Base-by-base conservation (phyloP, 1,140 invertebrate genomes). In the Drosophila pectinifera region DNA sequence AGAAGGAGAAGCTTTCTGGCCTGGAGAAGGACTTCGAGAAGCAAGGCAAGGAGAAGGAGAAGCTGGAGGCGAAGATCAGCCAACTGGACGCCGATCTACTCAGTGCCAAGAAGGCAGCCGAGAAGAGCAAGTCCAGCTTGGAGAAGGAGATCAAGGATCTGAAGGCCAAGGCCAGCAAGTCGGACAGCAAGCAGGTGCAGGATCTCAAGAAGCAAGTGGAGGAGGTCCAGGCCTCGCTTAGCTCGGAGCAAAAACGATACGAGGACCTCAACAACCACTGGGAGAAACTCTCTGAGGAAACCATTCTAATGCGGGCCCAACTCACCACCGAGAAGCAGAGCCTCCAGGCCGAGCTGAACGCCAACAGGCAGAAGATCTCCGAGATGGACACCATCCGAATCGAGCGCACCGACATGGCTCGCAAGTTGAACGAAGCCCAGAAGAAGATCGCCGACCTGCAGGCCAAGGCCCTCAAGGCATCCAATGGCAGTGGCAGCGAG, bases 231-330 rank as follows among this genome's bases (percentile, higher is more conserved):
- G 93, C 94, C 73, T 94, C 95, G 39, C 75, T 97, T 34, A 93
- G 93, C 36, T 93, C 93, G 20, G 95, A 95, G 83, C 94, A 94
- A 58, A 94, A 95, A 64, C 95, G 96, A 73, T 96, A 96, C 91
- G 95, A 96, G 67, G 96, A 97, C 74, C 92, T 98, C 7, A 97
- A 96, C 26, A 93, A 93, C 4, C 97, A 96, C 91, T 96, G 97
- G 92, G 96, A 97, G 82, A 93, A 96, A 63, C 92, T 98, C n/a
- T 95, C 96, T 84, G 96, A 97, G 91, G 96, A 97, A 84, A 96
- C 96, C 74, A 95, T 96, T 0, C 94, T 96, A 0, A 95, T 95
- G 51, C 97, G 97, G 91, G 94, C 95, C 14, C 94, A 96, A 92
- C 92, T 97, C 1, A 95, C 96, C 5, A 95, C 95, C 38, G 96